Base-by-base conservation (phyloP, 2,888 invertebrate genomes). In the Slavum lentiscoides region DNA sequence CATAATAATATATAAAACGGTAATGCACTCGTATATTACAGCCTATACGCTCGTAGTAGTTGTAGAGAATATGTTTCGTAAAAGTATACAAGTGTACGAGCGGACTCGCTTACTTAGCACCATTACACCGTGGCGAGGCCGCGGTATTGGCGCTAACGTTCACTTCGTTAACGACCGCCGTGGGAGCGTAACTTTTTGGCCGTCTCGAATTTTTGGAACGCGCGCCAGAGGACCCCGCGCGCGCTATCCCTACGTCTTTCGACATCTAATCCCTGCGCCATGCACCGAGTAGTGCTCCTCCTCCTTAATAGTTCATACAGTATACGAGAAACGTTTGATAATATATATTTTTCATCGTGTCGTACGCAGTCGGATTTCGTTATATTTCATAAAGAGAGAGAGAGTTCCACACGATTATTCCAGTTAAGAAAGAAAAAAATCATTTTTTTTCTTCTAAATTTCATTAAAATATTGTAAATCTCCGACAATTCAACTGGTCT, bases 141-240 rank as follows among this genome's bases (percentile, higher is more conserved):
- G 1, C 43, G 43, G 43, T 43, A 73, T 62, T 15, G 7, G 13
- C 66, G 39, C 17, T 49, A 23, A 37, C 61, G 49, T 53, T 55
- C 61, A 37, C 19, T 77, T 69, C 68, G 69, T 37, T 77, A 69
- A 77, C 69, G 77, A 77, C 61, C 69, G 62, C 69, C 69, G 61
- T 61, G 77, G 77, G 77, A 77, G 30, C 37, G 37, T 61, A 77
- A 77, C 68, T 69, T 77, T 76, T 77, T 58, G 49, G 77, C 30
- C 68, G 37, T 8, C 37, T 74, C 53, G 74, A 37, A 53, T 64
- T 74, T 30, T 37, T n/a, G 64, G 37, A 17, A 55, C 21, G 66
- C 64, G 43, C 4, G 30, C 30, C 11, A 43, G 43, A 43, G 43
- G 11, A 11, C 7, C 43, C 43, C 43, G 9, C 11, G 9, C 43